phyloP scores from a whole-genome alignment of 2,797 vertebrate species.

The Dicrostonyx torquatus region DNA sequence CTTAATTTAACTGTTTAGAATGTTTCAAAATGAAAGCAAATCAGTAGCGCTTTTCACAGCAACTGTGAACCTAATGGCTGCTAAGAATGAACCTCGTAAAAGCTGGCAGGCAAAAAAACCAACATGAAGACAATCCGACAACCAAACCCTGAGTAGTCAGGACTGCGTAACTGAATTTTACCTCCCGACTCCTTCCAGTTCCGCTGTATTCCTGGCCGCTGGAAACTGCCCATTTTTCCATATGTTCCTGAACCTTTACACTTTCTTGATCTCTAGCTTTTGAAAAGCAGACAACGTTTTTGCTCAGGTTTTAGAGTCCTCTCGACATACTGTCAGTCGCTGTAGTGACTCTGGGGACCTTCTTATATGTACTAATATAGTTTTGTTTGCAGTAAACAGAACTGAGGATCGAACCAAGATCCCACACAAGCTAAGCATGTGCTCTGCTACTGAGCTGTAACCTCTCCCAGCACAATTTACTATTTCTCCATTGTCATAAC shows the following conservation, averaged over 20 bases:
- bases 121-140: neutral
- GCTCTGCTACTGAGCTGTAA: neutral
- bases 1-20: neutral
- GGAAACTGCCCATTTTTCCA: neutral
- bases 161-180: neutral
- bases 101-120: neutral
- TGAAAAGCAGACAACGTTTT: neutral
- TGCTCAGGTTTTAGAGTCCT: neutral
- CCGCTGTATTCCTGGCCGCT: neutral
- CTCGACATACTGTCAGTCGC: neutral
- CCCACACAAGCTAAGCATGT: neutral
- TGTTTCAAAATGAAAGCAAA: slow-evolving; percentile 54
- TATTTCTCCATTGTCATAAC: neutral
- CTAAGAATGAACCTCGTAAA: neutral
- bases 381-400: neutral
- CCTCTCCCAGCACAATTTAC: neutral
- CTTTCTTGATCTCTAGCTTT: neutral
- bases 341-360: neutral
- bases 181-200: neutral
- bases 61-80: neutral
- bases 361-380: neutral
- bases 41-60: neutral
- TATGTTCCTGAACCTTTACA: neutral
- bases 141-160: neutral
- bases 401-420: neutral